Evolutionary conservation across 2,888 invertebrate genomes (phyloP), one percentile per base, ranked within the genome.

Genomic region (Drosophila sordidapex): DNA sequence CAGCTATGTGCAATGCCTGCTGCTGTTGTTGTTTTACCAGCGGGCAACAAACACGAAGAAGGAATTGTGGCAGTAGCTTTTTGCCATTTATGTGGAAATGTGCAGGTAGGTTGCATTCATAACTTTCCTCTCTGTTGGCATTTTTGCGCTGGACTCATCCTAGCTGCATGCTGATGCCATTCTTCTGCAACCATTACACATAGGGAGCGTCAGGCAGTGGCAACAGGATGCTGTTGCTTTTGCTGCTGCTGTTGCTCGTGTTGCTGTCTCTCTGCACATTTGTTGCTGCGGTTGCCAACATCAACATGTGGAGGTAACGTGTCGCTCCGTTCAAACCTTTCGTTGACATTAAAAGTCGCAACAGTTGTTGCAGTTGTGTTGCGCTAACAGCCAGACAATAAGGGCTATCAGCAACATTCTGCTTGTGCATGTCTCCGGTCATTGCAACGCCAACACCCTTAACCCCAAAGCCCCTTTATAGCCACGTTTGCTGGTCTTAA

Each of bases 261-360:
- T 33, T 56, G 51, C 53, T 40, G 38, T 35, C 65, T 72, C 89
- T 76, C 72, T 89, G 83, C 78, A 72, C 89, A 86, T 83, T 84
- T 86, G 89, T 81, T 89, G 81, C 76, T 89, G 89, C 81, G 89
- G 89, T 80, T 88, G 76, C 70, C 71, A 85, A 69, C 83, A 77
- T 85, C 80, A 87, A 79, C 88, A 83, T 71, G 70, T 66, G 60
- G 52, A 54, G 65, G n/a, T 21, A 58, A 35, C 7, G n/a, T 35
- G 40, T 18, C 51, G 11, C 21, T 33, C 13, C 7, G 36, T 25
- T 18, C 25, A 25, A 25, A 15, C 27, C 76, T 48, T 76, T 54
- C 67, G 88, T 86, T 83, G 86, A 86, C 89, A 88, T 88, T 83
- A 88, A 88, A 75, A 79, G 79, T 79, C 81, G 81, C 81, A 81